Base-by-base conservation (phyloP, 2,113 vertebrate species). In the Parus major region DNA sequence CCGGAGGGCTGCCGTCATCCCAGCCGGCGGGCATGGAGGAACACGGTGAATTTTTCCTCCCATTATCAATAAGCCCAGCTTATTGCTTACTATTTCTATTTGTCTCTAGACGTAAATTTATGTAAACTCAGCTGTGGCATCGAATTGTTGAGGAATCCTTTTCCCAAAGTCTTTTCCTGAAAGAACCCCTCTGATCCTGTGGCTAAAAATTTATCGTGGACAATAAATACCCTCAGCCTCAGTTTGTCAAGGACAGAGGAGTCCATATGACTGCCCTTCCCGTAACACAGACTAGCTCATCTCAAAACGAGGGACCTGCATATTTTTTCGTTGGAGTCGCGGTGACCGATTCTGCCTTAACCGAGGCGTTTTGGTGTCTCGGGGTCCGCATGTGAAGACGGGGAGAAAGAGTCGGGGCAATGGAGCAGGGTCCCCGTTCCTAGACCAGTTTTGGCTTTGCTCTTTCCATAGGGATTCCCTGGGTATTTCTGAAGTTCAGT, bases 141-240 rank as follows among this genome's bases (percentile, higher is more conserved):
- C 36, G 24, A 46, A 18, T 5, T 66, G 73, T 23, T 33, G 28
- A 79, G 73, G 22, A 70, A 27, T 36, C 31, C 53, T 53, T 70
- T 80, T 46, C 56, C 33, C 21, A 24, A 76, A 25, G 76, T 53
- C 61, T 69, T 94, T 61, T 59, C 68, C 85, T 65, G 36, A 68
- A 86, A 82, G 70, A 80, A 27, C 28, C 16, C 35, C 69, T 56
- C 68, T 75, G 59, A 85, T 80, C 81, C 44, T 47, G 36, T 29
- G 41, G 86, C 82, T 69, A 72, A 59, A 25, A 89, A 69, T 86
- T 94, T 96, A 83, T 55, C 55, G 7, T 5, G 49, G 59, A 27
- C 77, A 91, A 94, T 42, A 92, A 92, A 69, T 80, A 55, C 72
- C 64, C 53, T 42, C 86, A 84, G 82, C 36, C 85, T 91, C 80